Percentiles rank a stretch among this genome's conserved stretches.
phyloP scores from a whole-genome alignment of 2,888 invertebrate genomes.

The Coelinius sp. region DNA sequence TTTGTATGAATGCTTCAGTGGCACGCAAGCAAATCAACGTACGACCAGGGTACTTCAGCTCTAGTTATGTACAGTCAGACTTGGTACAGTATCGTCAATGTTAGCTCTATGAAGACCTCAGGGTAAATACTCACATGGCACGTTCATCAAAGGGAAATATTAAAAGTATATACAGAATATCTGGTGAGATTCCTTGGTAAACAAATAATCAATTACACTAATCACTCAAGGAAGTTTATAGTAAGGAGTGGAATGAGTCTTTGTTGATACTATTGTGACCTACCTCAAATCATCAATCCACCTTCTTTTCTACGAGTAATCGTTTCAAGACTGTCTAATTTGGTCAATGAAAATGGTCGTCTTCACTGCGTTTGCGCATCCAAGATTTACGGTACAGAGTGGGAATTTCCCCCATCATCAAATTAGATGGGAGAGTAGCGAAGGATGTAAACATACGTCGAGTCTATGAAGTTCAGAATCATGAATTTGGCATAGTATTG shows the following conservation, averaged over 20 bases:
- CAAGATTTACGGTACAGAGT: slow-evolving; percentile 47
- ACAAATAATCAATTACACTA: not conserved
- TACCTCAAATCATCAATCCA: not conserved
- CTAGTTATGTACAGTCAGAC: slow-evolving; percentile 7
- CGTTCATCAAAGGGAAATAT: not conserved
- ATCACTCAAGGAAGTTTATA: not conserved
- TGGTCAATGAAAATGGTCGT: slow-evolving; percentile 29
- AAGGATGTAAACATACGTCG: slow-evolving; percentile 48
- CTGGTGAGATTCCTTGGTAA: not conserved
- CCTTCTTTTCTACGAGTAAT: not conserved
- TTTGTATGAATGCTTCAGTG: not conserved
- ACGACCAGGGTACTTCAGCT: not conserved
- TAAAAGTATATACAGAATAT: not conserved
- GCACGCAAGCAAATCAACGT: slow-evolving; percentile 16
- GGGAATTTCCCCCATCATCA: slow-evolving; percentile 41
- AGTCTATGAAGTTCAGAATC: not conserved
- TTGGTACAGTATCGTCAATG: not conserved
- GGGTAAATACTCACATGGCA: too few species aligned
- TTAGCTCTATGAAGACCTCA: not conserved
- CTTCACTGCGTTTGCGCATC: slow-evolving; percentile 53
- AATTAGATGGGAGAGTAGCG: slow-evolving; percentile 48
- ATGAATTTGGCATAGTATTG: not conserved
- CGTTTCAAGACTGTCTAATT: not conserved
- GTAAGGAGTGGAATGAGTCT: not conserved
- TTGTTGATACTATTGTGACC: not conserved